Conservation (phyloP, 2,888 invertebrate genomes). For the Drosophila prolongata region DNA sequence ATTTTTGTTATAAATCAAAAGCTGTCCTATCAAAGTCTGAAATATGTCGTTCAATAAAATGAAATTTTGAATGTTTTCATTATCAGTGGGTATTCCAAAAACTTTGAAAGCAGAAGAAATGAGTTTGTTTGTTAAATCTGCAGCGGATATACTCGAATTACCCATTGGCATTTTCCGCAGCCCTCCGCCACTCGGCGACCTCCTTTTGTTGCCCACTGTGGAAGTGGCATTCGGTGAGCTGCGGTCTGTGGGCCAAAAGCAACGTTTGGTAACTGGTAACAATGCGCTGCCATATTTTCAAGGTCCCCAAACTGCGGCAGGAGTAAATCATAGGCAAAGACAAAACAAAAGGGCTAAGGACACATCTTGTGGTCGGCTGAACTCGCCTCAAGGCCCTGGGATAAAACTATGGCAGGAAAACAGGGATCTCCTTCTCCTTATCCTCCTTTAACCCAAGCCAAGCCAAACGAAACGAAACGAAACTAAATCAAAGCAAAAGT, state of each 20-base stretch:
- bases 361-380: conserved; percentile 56
- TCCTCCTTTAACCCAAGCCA: not conserved
- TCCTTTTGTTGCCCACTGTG: conserved; percentile 40
- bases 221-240: conserved; percentile 57
- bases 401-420: conserved; percentile 28
- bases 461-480: conserved; percentile 47
- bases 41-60: no score
- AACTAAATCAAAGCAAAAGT: conserved; percentile 75
- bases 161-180: conserved; percentile 2
- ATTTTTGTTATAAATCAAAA: no score
- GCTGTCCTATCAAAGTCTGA: no score
- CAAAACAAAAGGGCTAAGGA: conserved; percentile 17
- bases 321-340: conserved; percentile 62
- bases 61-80: no score
- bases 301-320: conserved; percentile 70
- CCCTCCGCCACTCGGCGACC: conserved; percentile 12
- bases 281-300: conserved; percentile 71
- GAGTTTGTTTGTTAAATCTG: not conserved
- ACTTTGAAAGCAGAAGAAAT: no score
- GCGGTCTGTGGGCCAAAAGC: conserved; percentile 39
- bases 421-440: conserved; percentile 42
- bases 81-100: no score
- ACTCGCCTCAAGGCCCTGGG: conserved; percentile 27
- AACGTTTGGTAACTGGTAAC: conserved; percentile 47
- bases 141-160: conserved; percentile 6